Evolutionary conservation across 2,888 invertebrate species (phyloP).

Genomic region (Caenorhabditis afra): DNA sequence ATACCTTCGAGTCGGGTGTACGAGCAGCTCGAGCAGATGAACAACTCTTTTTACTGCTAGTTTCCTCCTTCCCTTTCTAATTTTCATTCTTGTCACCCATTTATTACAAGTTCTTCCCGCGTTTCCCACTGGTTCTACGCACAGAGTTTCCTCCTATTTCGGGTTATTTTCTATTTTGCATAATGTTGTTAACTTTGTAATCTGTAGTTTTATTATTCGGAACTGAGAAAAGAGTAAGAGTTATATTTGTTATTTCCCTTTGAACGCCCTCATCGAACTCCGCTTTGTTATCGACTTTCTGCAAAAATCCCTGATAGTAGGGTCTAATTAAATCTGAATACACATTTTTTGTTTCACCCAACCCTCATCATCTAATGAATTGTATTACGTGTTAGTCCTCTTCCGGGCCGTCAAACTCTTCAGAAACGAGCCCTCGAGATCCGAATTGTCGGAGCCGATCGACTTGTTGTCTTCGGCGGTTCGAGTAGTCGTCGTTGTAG

Average conservation of each 20-base stretch:
- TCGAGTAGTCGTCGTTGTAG: not conserved
- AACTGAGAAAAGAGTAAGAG: not conserved
- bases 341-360: conserved; percentile 2
- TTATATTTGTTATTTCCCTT: not conserved
- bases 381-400: not conserved
- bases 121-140: conserved; percentile 5
- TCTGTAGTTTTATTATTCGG: conserved; percentile 8
- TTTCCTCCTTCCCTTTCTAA: not conserved
- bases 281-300: too few species aligned
- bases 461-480: conserved; percentile 29
- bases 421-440: conserved; percentile 16
- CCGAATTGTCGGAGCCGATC: conserved; percentile 26
- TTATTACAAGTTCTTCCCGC: not conserved
- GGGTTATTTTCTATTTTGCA: conserved; percentile 39
- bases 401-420: conserved; percentile 4
- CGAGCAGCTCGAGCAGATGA: conserved; percentile 2
- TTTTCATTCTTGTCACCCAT: conserved; percentile 8
- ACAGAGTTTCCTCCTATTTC: conserved; percentile 17
- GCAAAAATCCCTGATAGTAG: too few species aligned
- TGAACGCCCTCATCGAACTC: not conserved
- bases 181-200: conserved; percentile 36
- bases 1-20: conserved; percentile 4
- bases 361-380: not conserved
- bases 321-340: not conserved
- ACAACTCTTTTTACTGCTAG: conserved; percentile 36